These are phyloP conservation scores for Xiphias gladius DNA, from an alignment of 2,113 vertebrate species.

Conservation along the genomic window DNA sequence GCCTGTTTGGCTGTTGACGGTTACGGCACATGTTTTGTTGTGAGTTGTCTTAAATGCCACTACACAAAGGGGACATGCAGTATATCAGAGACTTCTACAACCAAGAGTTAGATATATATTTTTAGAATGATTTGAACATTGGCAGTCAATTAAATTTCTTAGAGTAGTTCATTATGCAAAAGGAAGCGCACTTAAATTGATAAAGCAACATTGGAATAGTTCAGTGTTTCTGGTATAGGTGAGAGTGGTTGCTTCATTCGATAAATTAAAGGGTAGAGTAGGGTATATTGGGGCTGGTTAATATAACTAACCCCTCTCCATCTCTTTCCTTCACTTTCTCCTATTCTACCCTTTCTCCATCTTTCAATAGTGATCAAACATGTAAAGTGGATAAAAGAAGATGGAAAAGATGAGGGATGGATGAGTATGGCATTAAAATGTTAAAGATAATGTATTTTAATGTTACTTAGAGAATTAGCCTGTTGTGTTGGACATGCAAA, in stretches of 20 bases:
- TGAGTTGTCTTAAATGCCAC: constrained; percentile 24
- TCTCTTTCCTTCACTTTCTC: constrained; percentile 68
- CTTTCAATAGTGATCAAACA: constrained; percentile 77
- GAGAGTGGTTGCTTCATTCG: constrained; percentile 38
- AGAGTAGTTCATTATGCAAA: neutral
- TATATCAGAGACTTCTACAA: constrained; percentile 10
- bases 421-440: constrained; percentile 73
- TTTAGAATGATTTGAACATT: constrained; percentile 13
- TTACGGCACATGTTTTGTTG: constrained; percentile 26
- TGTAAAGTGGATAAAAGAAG: constrained; percentile 75
- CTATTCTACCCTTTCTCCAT: constrained; percentile 73
- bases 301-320: constrained; percentile 68
- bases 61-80: constrained; percentile 11
- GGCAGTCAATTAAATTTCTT: constrained; percentile 12
- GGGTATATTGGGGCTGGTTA: constrained; percentile 54
- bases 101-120: neutral
- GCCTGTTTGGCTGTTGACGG: constrained; percentile 25
- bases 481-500: constrained; percentile 45
- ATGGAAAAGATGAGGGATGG: constrained; percentile 78
- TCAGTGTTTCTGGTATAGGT: constrained; percentile 12
- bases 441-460: constrained; percentile 58
- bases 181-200: constrained; percentile 14
- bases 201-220: constrained; percentile 31
- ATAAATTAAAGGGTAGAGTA: constrained; percentile 42
- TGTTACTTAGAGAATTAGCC: constrained; percentile 49